Percentiles rank a stretch among this genome's conserved stretches.
Evolutionary conservation across 2,113 vertebrate species (phyloP).

Genomic region (Zapus hudsonius): DNA sequence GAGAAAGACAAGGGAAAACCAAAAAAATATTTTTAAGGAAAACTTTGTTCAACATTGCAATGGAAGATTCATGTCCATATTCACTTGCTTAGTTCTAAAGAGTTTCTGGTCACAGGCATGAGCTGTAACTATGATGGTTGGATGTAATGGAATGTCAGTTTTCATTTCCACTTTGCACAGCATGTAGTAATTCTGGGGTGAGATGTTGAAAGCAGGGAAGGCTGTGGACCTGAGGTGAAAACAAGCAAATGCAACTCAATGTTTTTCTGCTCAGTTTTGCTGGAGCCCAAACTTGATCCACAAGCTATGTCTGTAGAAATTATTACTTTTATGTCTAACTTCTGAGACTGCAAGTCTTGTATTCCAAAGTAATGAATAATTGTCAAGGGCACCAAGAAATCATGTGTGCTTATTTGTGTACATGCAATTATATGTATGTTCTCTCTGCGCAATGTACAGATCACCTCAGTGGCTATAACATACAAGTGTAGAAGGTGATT

Average conservation of each 20-base stretch:
- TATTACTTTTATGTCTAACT: not conserved
- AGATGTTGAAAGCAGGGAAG: not conserved
- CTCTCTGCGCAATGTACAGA: not conserved
- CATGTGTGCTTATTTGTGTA: fast-evolving
- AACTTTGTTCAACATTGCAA: not conserved
- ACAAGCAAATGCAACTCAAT: not conserved
- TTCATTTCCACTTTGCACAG: no score
- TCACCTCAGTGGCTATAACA: not conserved
- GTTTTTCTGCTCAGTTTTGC: not conserved
- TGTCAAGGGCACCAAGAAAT: not conserved
- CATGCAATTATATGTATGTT: not conserved
- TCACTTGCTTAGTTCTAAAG: not conserved
- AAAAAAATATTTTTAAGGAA: not conserved
- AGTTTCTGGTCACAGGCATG: not conserved
- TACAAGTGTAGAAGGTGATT: not conserved
- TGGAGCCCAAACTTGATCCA: not conserved
- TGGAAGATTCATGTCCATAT: no score
- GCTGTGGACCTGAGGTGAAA: fast-evolving
- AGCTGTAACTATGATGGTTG: not conserved
- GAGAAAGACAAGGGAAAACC: not conserved
- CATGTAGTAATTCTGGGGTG: not conserved
- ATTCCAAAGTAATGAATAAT: not conserved
- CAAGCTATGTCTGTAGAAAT: not conserved
- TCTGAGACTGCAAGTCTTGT: not conserved
- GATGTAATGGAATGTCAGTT: not conserved